phyloP scores from a whole-genome alignment of 2,888 invertebrate species.

The Nemapogon koenigi region DNA sequence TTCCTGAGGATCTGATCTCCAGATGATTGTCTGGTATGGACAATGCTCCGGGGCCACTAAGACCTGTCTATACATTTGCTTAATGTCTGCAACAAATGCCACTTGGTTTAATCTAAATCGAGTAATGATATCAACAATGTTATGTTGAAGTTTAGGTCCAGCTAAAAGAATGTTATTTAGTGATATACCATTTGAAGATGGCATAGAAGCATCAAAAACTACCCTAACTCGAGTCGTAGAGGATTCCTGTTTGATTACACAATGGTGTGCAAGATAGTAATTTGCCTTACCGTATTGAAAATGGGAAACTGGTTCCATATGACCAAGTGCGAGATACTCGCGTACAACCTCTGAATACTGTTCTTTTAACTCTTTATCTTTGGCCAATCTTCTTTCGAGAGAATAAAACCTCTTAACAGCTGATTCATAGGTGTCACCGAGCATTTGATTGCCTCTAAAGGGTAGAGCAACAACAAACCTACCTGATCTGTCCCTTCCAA shows the following conservation, averaged over 20 bases:
- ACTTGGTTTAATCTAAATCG: not conserved
- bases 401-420: constrained; percentile 11
- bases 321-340: constrained; percentile 18
- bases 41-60: too few species aligned
- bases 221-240: constrained; percentile 3
- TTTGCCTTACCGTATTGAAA: too few species aligned
- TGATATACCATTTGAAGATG: not conserved
- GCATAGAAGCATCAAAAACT: constrained; percentile 1
- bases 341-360: constrained; percentile 16
- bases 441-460: not conserved
- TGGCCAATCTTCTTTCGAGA: constrained; percentile 14
- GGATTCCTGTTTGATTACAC: not conserved
- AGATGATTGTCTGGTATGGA: too few species aligned
- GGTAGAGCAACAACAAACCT: not conserved
- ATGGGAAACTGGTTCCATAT: constrained; percentile 16
- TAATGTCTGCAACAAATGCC: not conserved
- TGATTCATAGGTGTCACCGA: not conserved
- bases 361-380: constrained; percentile 12
- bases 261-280: constrained; percentile 1
- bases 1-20: not conserved
- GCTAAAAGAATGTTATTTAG: constrained; percentile 2
- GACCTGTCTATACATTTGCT: constrained; percentile 5
- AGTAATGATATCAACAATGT: not conserved
- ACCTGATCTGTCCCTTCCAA: too few species aligned
- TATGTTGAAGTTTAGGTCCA: constrained; percentile 2